phyloP scores from a whole-genome alignment of 35 echinoderm and acorn worm genomes.

The Lytechinus pictus region DNA sequence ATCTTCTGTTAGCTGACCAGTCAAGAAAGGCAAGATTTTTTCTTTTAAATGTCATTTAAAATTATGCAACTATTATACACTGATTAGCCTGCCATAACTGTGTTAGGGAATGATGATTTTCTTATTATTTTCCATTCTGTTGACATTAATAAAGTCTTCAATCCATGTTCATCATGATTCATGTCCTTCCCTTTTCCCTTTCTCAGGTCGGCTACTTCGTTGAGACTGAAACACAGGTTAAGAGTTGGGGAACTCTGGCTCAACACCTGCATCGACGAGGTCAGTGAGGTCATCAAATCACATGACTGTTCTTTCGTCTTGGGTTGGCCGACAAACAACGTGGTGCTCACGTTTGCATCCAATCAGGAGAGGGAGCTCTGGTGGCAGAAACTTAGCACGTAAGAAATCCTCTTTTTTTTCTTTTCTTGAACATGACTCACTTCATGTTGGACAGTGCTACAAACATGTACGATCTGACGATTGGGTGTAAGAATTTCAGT shows the following conservation, averaged over 20 bases:
- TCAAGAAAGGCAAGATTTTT: too few relatives aligned
- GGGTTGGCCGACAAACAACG: constrained; percentile 87
- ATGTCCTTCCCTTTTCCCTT: neutral
- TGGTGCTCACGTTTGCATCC: constrained; percentile 82
- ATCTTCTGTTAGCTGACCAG: neutral
- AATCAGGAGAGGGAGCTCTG: constrained; percentile 75
- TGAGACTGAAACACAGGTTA: constrained; percentile 81
- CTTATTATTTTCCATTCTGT: neutral
- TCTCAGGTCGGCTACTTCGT: constrained; percentile 74
- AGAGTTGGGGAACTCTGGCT: constrained; percentile 92
- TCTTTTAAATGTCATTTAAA: too few relatives aligned
- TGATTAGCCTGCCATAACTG: too few relatives aligned
- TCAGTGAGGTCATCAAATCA: constrained; percentile 75
- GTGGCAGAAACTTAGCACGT: constrained; percentile 88
- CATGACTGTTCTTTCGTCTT: constrained; percentile 84
- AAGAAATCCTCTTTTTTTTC: constrained; percentile 45
- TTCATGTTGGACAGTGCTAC: neutral
- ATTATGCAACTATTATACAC: too few relatives aligned
- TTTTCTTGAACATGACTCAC: neutral
- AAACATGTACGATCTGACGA: too few relatives aligned
- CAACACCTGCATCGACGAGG: constrained; percentile 83
- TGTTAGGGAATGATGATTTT: neutral
- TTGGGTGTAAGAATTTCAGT: too few relatives aligned
- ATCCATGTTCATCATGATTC: neutral
- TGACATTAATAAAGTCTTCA: neutral